These are phyloP conservation scores for Dicyrtoma fusca DNA, from an alignment of 2,888 invertebrate species.

Conservation along the genomic window DNA sequence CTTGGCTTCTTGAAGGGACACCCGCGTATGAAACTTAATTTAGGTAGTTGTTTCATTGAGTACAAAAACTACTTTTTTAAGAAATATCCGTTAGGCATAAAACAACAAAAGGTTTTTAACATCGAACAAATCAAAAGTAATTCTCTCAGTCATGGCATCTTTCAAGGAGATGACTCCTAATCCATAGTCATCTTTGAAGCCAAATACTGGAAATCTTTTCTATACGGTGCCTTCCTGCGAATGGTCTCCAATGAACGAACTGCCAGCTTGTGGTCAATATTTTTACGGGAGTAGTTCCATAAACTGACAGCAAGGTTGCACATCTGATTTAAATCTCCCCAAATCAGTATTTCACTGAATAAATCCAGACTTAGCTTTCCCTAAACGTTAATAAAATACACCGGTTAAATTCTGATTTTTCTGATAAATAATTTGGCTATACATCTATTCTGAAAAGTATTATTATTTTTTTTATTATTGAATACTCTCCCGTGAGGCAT, in stretches of 20 bases:
- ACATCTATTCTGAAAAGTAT: too few species aligned
- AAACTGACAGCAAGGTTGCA: constrained; percentile 75
- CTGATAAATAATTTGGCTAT: too few species aligned
- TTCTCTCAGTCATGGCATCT: too few species aligned
- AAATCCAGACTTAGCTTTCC: constrained; percentile 72
- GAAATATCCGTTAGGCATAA: not conserved
- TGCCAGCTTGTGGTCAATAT: constrained; percentile 65
- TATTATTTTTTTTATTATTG: too few species aligned
- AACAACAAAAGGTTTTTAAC: not conserved
- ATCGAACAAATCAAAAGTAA: not conserved
- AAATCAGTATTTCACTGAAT: constrained; percentile 59
- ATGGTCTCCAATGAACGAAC: constrained; percentile 57
- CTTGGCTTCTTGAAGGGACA: too few species aligned
- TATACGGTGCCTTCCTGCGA: constrained; percentile 31
- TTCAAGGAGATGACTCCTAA: not conserved
- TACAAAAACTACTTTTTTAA: not conserved
- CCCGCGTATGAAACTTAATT: too few species aligned
- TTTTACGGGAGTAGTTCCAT: constrained; percentile 78
- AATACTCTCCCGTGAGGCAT: too few species aligned
- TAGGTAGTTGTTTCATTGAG: not conserved
- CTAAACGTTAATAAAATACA: too few species aligned
- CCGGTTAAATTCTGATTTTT: too few species aligned
- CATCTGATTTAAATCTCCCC: constrained; percentile 64
- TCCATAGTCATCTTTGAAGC: constrained; percentile 41
- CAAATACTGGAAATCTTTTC: constrained; percentile 41